Percentiles rank a stretch among this genome's conserved stretches.
These are phyloP conservation scores for Autographa pulchrina DNA, from an alignment of 2,888 invertebrate genomes.

Conservation along the genomic window DNA sequence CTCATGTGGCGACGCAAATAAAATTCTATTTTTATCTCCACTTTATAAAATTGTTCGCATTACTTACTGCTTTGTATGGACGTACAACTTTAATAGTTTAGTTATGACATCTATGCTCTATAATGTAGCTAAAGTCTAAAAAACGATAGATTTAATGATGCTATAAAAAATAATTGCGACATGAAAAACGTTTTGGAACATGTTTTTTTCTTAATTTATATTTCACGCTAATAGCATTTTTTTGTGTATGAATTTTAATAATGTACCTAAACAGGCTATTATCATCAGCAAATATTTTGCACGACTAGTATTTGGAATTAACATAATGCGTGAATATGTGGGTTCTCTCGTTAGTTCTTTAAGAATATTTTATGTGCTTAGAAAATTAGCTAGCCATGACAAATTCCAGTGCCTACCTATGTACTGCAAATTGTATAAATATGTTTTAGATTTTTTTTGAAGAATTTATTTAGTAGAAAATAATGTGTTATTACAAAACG, in stretches of 20 bases:
- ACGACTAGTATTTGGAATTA: background rate
- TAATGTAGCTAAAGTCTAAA: background rate
- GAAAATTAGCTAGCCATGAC: background rate
- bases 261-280: background rate
- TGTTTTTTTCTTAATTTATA: background rate
- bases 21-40: slow-evolving; percentile 48
- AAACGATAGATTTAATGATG: too few relatives aligned
- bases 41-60: slow-evolving; percentile 30
- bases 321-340: background rate
- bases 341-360: background rate
- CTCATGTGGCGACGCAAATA: slow-evolving; percentile 51
- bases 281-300: background rate
- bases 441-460: too few relatives aligned
- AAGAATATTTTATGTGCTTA: background rate
- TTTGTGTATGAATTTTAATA: background rate
- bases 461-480: too few relatives aligned
- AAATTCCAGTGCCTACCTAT: background rate
- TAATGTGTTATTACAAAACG: too few relatives aligned
- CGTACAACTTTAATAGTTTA: background rate
- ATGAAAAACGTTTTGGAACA: background rate
- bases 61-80: slow-evolving; percentile 12
- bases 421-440: background rate
- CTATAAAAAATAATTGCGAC: background rate
- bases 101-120: background rate
- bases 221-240: background rate